Conservation (phyloP, 2,888 invertebrate species). For the Gymnoscelis rufifasciata region DNA sequence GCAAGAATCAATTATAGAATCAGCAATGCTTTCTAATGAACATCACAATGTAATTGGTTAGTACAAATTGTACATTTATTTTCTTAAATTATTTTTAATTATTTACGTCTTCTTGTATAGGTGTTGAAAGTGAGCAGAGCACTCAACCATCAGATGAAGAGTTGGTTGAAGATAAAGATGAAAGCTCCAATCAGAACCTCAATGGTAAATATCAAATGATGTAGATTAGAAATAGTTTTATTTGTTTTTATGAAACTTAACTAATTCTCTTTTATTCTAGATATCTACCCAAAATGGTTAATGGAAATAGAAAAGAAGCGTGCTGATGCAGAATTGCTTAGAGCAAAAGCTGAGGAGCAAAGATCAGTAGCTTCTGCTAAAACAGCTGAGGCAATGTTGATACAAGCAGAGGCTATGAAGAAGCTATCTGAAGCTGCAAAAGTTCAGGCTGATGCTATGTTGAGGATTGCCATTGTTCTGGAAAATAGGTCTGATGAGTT, state of each 20-base stretch:
- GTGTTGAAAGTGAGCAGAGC: constrained; percentile 41
- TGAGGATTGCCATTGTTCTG: constrained; percentile 46
- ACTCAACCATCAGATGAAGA: constrained; percentile 43
- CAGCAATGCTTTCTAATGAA: constrained; percentile 29
- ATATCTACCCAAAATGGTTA: constrained; percentile 58
- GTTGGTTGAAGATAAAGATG: constrained; percentile 38
- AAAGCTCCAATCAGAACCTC: constrained; percentile 37
- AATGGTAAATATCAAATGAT: constrained; percentile 35
- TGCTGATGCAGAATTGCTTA: constrained; percentile 51
- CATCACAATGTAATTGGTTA: constrained; percentile 39
- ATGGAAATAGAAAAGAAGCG: constrained; percentile 60
- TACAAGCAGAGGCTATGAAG: constrained; percentile 53
- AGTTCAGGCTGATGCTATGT: constrained; percentile 51
- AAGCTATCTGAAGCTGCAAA: constrained; percentile 51
- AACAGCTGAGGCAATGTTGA: constrained; percentile 47
- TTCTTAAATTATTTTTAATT: too few relatives aligned
- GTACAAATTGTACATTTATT: constrained; percentile 29
- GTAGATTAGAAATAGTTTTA: too few relatives aligned
- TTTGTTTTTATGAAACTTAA: too few relatives aligned
- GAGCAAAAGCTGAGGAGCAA: constrained; percentile 54
- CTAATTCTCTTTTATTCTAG: constrained; percentile 30
- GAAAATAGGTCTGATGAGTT: constrained; percentile 39
- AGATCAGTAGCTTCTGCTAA: constrained; percentile 41
- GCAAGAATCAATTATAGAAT: constrained; percentile 41
- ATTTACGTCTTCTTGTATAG: constrained; percentile 35